Percentiles rank a stretch among this genome's conserved stretches.
These are phyloP conservation scores for Schizopygopsis malacanthus DNA, from an alignment of 2,797 vertebrate genomes.

Conservation along the genomic window DNA sequence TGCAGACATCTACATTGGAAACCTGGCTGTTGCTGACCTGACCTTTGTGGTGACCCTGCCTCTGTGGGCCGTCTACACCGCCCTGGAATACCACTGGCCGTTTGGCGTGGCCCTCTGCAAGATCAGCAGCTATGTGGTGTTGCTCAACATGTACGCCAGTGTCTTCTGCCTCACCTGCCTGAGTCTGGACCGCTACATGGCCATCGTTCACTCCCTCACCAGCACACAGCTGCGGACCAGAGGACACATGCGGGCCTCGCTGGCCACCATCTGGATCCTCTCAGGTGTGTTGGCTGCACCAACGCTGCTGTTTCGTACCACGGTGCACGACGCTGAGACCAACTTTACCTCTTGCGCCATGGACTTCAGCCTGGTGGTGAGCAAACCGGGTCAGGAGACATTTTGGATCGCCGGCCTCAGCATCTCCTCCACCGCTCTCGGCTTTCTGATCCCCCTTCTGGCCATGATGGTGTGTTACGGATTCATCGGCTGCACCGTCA, in stretches of 20 bases:
- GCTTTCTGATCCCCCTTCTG: constrained; percentile 85
- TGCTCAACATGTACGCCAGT: constrained; percentile 93
- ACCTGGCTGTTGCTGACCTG: constrained; percentile 90
- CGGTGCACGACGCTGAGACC: constrained; percentile 64
- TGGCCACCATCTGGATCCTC: constrained; percentile 82
- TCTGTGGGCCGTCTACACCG: constrained; percentile 92
- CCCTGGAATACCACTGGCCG: constrained; percentile 90
- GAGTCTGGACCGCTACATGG: constrained; percentile 90
- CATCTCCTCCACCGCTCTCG: constrained; percentile 83
- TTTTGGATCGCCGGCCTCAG: constrained; percentile 83
- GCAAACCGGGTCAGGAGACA: constrained; percentile 64
- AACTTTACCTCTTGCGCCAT: constrained; percentile 85
- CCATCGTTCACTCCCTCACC: constrained; percentile 84
- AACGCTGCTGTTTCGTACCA: constrained; percentile 86
- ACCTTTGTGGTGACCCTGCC: constrained; percentile 88
- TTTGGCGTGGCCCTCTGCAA: constrained; percentile 89
- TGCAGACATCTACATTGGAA: constrained; percentile 87
- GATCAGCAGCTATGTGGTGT: constrained; percentile 87
- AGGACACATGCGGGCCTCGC: constrained; percentile 72
- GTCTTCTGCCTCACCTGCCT: constrained; percentile 92
- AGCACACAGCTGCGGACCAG: constrained; percentile 80
- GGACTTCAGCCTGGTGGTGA: constrained; percentile 80
- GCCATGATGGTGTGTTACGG: constrained; percentile 89
- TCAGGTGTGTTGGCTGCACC: constrained; percentile 83
- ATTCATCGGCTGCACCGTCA: constrained; percentile 82